Base-by-base conservation (phyloP, 1,140 invertebrate species). In the Monomorium pharaonis region DNA sequence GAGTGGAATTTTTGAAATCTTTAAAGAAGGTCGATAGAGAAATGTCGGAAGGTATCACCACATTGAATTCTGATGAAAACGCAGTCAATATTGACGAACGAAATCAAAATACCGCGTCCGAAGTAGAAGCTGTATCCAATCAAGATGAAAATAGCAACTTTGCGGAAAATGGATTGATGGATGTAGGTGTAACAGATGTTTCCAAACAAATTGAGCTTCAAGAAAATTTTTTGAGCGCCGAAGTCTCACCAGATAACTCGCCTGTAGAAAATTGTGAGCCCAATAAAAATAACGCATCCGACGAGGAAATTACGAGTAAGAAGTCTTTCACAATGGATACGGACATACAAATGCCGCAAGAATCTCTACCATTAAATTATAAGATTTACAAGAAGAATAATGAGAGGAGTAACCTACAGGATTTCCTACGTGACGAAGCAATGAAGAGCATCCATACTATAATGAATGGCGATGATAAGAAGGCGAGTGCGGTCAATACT, bases 1-100 rank as follows among this genome's bases (percentile, higher is more conserved):
- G 96, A 91, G 94, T 96, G 0, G 62, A 87, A 5, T 54, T 87
- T 3, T 72, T 94, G 16, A 69, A 83, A 14, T 74, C 67, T 33
- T 9, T 58, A 24, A 83, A 47, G n/a, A 72, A 12, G n/a, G 10
- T 27, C 14, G 67, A 83, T 14, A 44, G 2, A 12, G 54, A 56
- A 21, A 44, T 72, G 18, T 47, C 24, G 4, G 37, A 58, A 33
- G 74, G 44, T 44, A 3, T 21, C 7, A 18, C 2, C 21, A 30
- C 65, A 10, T 12, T 14, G 21, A 44, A 7, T 33, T 47, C 24
- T 2, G 37, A 58, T 51, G 67, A 83, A 33, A 74, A 83, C 24
- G 10, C 14, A 10, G 12, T 44, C 2, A 54, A 81, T 7, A 47
- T 3, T 18, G n/a, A 58, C 6, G 30, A 72, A 47, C 51, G 30